Conservation (phyloP, 2,797 vertebrate genomes). For the Danio kyathit region DNA sequence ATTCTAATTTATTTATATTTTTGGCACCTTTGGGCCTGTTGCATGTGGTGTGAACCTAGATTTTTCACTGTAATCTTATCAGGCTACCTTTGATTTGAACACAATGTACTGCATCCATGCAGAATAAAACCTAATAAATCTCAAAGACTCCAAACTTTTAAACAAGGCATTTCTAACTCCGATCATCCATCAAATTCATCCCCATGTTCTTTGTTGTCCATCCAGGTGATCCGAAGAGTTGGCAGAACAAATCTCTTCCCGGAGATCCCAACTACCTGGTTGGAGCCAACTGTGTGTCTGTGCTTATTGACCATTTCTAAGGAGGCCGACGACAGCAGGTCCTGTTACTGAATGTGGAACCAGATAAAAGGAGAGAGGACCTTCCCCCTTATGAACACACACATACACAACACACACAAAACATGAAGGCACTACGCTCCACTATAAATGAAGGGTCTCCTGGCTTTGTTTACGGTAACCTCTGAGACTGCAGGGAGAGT, state of each 20-base stretch:
- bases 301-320: conserved; percentile 99
- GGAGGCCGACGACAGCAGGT: conserved; percentile 71
- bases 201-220: conserved; percentile 52
- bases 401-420: conserved; percentile 30
- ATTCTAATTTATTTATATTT: no score
- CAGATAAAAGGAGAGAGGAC: conserved; percentile 66
- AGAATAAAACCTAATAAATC: neutral
- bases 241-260: conserved; percentile 98
- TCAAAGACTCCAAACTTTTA: neutral
- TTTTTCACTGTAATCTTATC: no score
- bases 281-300: conserved; percentile 98
- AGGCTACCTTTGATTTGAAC: neutral
- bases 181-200: conserved; percentile 15
- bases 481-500: conserved; percentile 65
- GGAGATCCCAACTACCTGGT: conserved; percentile 99
- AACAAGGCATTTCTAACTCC: neutral
- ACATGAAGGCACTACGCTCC: conserved; percentile 36
- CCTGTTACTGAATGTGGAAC: conserved; percentile 83
- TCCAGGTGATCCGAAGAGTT: conserved; percentile 97
- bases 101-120: neutral
- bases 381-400: conserved; percentile 39
- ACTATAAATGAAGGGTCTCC: conserved; percentile 60
- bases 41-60: no score
- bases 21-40: no score
- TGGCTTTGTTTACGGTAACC: conserved; percentile 56